Evolutionary conservation across 2,797 vertebrate genomes (phyloP).

Genomic region (Anomalospiza imberbis): DNA sequence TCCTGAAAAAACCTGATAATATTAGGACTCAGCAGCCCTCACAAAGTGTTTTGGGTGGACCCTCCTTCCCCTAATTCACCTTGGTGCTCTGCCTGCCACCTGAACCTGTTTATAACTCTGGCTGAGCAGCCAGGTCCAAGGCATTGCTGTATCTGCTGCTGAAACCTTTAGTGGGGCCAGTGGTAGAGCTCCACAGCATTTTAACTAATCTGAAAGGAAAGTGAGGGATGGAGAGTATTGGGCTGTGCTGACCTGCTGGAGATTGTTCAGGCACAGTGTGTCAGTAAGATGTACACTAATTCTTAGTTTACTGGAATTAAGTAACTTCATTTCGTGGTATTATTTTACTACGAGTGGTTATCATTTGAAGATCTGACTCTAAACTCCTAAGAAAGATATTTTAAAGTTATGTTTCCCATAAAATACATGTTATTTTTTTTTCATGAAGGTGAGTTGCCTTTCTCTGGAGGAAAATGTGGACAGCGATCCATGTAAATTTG

Average conservation of each 20-base stretch:
- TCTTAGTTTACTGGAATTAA: neutral
- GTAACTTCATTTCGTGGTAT: neutral
- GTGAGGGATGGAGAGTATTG: neutral
- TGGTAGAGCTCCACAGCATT: neutral
- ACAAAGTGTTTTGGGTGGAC: neutral
- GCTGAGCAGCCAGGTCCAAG: neutral
- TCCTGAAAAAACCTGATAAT: neutral
- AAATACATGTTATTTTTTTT: neutral
- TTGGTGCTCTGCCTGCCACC: neutral
- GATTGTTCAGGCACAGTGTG: neutral
- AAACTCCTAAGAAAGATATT: neutral
- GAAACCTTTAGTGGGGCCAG: neutral
- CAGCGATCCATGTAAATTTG: constrained; percentile 93
- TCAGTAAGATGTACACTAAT: neutral
- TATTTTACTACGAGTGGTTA: neutral
- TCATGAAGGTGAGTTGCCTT: constrained; percentile 88
- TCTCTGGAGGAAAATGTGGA: constrained; percentile 93
- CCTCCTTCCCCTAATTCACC: neutral
- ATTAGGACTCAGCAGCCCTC: neutral
- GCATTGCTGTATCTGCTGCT: neutral
- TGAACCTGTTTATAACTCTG: neutral
- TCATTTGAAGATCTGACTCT: neutral
- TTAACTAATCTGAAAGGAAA: neutral
- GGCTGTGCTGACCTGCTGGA: neutral
- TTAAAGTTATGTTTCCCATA: neutral